Conservation (phyloP, 2,113 vertebrate species). For the Cisticola juncidis region DNA sequence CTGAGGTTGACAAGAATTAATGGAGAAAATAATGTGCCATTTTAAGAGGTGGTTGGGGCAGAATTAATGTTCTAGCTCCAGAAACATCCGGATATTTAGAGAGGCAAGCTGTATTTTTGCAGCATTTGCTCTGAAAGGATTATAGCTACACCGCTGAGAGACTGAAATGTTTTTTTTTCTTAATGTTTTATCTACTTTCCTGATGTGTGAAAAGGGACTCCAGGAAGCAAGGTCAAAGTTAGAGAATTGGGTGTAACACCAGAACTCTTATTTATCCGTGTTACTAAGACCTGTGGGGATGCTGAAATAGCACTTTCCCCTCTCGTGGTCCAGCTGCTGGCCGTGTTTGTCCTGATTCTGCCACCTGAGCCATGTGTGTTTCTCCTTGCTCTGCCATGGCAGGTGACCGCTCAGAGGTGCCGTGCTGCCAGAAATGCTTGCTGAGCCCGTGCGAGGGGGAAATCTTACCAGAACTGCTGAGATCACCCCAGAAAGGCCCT, state of each 20-base stretch:
- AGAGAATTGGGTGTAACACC: background rate
- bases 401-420: constrained; percentile 68
- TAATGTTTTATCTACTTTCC: background rate
- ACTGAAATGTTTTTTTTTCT: background rate
- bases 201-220: background rate
- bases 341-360: background rate
- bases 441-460: constrained; percentile 66
- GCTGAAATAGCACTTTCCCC: background rate
- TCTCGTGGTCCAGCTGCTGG: background rate
- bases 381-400: constrained; percentile 48
- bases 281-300: background rate
- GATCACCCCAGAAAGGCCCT: constrained; percentile 52
- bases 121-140: background rate
- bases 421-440: constrained; percentile 75
- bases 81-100: background rate
- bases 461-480: constrained; percentile 66
- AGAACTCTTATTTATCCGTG: background rate
- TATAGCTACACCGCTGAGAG: background rate
- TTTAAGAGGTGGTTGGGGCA: background rate
- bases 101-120: background rate
- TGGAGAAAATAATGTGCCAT: background rate
- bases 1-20: background rate
- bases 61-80: background rate
- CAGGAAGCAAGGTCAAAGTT: background rate
- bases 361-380: constrained; percentile 6